Base-by-base conservation (phyloP, 2,888 invertebrate genomes). In the Resseliella maxima region DNA sequence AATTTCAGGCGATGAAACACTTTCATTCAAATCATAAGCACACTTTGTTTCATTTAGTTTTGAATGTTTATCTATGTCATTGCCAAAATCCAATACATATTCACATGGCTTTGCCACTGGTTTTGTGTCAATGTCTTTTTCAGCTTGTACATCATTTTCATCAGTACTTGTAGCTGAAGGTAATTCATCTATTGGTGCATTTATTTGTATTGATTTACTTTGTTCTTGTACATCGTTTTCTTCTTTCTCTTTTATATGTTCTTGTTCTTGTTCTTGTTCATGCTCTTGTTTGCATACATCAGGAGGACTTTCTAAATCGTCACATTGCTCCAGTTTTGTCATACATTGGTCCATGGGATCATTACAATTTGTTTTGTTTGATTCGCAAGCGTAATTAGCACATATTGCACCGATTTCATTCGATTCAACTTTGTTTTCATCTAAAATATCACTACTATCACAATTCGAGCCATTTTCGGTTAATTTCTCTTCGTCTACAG, bases 361-460 rank as follows among this genome's bases (percentile, higher is more conserved):
- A 36, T 21, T 18, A 10, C 38, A 5, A 24, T 15, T 5, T 36
- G 1, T 41, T 83, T 12, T n/a, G 24, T 83, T 24, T 41, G 24
- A 6, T 27, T 85, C 45, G 24, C 85, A 85, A 85, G 31, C 41
- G 38, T 41, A 45, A 45, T 27, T 85, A 46, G 18, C 85, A 41
- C 31, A 15, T 85, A 45, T 85, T 85, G 85, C 85, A 85, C 85
- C 46, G 24, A 41, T 83, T 83, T 45, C 31, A 27, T 38, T 24
- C 45, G 31, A 38, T 45, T 85, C 45, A 45, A 85, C 31, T 85
- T 27, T 24, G 24, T 85, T 85, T 45, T 59, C 41, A 41, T 27
- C 64, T 86, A 86, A 86, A 41, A 64, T 86, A 64, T 86, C 86
- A 86, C 86, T 86, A 64, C 64, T 86, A 86, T 86, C 86, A 86